These are phyloP conservation scores for Graptemys geographica DNA, from an alignment of 2,797 vertebrate species.

Conservation along the genomic window DNA sequence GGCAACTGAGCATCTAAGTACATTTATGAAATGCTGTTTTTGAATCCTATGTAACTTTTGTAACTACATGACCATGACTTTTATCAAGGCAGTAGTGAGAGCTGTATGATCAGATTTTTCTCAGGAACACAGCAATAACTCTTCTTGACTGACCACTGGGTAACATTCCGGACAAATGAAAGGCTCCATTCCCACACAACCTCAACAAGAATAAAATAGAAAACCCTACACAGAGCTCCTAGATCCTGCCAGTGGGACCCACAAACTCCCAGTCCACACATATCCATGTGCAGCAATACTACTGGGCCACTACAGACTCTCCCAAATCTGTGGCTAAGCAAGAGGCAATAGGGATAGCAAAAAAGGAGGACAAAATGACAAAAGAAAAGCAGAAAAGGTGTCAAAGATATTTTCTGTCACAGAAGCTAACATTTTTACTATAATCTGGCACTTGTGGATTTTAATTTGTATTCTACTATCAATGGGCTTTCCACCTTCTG, in stretches of 20 bases:
- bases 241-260: background rate
- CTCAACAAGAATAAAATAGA: background rate
- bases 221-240: background rate
- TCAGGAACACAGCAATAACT: background rate
- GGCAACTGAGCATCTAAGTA: background rate
- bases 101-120: background rate
- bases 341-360: background rate
- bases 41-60: background rate
- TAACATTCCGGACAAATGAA: background rate
- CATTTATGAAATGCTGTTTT: background rate
- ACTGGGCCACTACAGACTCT: background rate
- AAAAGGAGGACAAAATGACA: background rate
- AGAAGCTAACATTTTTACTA: background rate
- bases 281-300: fast-evolving
- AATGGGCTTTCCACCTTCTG: background rate
- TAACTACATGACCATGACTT: background rate
- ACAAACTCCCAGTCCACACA: background rate
- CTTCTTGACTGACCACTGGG: background rate
- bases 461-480: background rate
- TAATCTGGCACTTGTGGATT: fast-evolving
- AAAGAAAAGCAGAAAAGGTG: background rate
- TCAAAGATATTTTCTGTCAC: background rate
- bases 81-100: background rate
- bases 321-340: background rate
- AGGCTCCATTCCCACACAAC: background rate